These are phyloP conservation scores for Alviniconcha marisindica DNA, from an alignment of 1,140 invertebrate genomes.

Conservation along the genomic window DNA sequence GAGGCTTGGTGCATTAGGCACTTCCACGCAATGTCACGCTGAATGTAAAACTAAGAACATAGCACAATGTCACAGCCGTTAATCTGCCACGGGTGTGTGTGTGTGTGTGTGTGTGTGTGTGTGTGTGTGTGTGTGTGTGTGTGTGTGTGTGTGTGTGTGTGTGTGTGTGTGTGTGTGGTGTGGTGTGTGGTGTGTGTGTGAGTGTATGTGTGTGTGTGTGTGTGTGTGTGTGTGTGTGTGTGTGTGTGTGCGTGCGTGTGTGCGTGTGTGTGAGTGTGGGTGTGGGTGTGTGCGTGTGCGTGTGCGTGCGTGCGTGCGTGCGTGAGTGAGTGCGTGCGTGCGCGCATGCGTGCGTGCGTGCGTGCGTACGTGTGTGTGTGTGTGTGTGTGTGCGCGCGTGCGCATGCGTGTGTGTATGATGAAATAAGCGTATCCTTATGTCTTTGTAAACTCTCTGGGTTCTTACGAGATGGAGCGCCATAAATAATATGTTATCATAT, in stretches of 20 bases:
- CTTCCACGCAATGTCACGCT: too few species aligned
- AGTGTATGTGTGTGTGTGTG: background rate
- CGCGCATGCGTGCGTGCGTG: constrained; percentile 5
- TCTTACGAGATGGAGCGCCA: too few species aligned
- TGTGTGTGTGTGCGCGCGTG: background rate
- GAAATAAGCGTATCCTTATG: too few species aligned
- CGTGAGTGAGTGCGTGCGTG: background rate
- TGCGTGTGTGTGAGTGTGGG: background rate
- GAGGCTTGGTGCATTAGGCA: too few species aligned
- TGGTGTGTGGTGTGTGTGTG: too few species aligned
- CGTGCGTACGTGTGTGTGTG: constrained; percentile 23
- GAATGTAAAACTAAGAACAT: too few species aligned
- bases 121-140: background rate
- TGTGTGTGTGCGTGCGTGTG: constrained; percentile 3
- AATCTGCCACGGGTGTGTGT: too few species aligned
- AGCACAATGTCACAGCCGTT: too few species aligned
- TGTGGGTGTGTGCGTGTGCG: background rate
- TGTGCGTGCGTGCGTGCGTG: background rate
- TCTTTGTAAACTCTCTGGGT: too few species aligned
- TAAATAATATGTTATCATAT: background rate
- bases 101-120: too few species aligned
- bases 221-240: background rate
- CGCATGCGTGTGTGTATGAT: constrained; percentile 4
- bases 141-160: constrained; percentile 8
- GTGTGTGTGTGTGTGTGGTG: background rate